Evolutionary conservation across 2,113 vertebrate genomes (phyloP).

Genomic region (Amphilophus citrinellus): DNA sequence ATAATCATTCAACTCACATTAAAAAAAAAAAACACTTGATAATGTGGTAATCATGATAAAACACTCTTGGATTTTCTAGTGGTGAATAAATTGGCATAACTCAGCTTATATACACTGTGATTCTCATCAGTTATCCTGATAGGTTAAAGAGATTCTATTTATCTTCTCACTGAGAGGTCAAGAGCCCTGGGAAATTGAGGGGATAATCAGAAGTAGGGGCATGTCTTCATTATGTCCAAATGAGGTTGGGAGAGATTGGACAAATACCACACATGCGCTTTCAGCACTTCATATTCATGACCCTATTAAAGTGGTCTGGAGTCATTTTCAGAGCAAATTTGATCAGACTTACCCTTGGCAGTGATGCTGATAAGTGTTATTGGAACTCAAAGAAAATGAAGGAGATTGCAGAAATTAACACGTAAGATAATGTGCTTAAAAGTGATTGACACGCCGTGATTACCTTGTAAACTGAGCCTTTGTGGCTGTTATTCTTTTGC

Average conservation of each 20-base stretch:
- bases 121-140: slow-evolving; percentile 58
- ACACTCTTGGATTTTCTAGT: slow-evolving; percentile 20
- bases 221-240: slow-evolving; percentile 82
- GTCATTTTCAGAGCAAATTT: slow-evolving; percentile 90
- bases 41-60: slow-evolving; percentile 14
- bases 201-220: slow-evolving; percentile 71
- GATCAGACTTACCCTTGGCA: slow-evolving; percentile 80
- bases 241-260: slow-evolving; percentile 79
- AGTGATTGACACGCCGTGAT: slow-evolving; percentile 43
- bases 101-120: slow-evolving; percentile 33
- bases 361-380: slow-evolving; percentile 74
- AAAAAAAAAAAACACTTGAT: neutral
- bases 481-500: neutral
- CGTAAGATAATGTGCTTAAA: slow-evolving; percentile 34
- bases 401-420: slow-evolving; percentile 47
- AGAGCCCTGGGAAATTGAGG: slow-evolving; percentile 66
- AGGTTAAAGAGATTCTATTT: slow-evolving; percentile 72
- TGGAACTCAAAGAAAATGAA: slow-evolving; percentile 57
- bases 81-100: slow-evolving; percentile 52
- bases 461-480: slow-evolving; percentile 4
- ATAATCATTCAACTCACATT: neutral
- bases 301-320: slow-evolving; percentile 88
- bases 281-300: slow-evolving; percentile 84
- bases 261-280: slow-evolving; percentile 70
- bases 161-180: slow-evolving; percentile 70